phyloP scores from a whole-genome alignment of 2,888 invertebrate genomes.

The Dryobotodes eremita region DNA sequence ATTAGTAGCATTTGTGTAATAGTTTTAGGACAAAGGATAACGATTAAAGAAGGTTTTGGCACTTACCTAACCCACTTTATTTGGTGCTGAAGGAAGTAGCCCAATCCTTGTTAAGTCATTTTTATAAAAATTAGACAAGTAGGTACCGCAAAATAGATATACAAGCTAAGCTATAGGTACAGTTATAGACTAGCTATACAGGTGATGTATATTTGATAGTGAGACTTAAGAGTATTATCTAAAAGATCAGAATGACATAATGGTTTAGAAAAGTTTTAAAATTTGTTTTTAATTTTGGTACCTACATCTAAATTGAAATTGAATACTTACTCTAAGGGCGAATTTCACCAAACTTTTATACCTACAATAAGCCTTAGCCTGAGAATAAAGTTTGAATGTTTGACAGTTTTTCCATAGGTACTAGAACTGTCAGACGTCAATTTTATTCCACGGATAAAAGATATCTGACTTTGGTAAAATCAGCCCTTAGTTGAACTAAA shows the following conservation, averaged over 20 bases:
- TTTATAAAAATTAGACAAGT: background rate
- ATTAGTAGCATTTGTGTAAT: background rate
- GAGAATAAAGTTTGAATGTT: no score
- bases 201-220: background rate
- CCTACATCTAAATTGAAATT: background rate
- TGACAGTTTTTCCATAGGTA: no score
- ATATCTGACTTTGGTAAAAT: no score
- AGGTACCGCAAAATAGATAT: background rate
- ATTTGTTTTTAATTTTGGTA: background rate
- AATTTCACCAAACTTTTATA: no score
- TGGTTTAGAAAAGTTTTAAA: background rate
- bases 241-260: background rate
- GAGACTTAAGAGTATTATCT: background rate
- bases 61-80: background rate
- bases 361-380: no score
- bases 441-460: no score
- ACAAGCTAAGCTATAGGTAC: background rate
- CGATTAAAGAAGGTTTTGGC: background rate
- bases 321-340: background rate
- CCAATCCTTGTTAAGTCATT: background rate
- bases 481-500: background rate
- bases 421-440: no score
- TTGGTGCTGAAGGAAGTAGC: background rate
- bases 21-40: background rate
- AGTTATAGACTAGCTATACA: background rate